Conservation (phyloP, 37 sponge, comb jelly and placozoan species). For the Axinella damicornis region DNA sequence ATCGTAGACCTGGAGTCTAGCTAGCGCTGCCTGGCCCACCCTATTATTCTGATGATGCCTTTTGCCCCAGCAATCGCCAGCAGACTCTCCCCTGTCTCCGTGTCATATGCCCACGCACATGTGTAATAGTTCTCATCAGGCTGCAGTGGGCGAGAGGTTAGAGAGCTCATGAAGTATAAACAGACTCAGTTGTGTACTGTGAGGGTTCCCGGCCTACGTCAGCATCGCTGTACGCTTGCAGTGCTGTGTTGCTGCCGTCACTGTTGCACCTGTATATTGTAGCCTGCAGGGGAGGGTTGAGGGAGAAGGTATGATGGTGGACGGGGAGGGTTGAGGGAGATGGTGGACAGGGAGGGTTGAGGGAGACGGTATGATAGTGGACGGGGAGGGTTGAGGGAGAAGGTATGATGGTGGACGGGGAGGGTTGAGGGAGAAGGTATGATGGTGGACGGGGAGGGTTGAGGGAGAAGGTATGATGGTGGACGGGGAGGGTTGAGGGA, state of each 20-base stretch:
- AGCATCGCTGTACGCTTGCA: constrained; percentile 82
- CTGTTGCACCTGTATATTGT: constrained; percentile 79
- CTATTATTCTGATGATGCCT: constrained; percentile 83
- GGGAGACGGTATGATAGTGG: no score
- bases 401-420: no score
- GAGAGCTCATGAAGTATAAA: neutral
- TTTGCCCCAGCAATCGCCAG: constrained; percentile 84
- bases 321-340: no score
- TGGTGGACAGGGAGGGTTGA: no score
- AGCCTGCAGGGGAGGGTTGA: constrained; percentile 59
- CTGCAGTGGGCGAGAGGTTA: constrained; percentile 9
- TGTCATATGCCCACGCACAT: constrained; percentile 81
- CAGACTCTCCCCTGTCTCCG: constrained; percentile 60
- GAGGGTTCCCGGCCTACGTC: constrained; percentile 55
- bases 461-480: no score
- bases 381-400: no score
- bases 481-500: no score
- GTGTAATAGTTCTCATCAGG: constrained; percentile 88
- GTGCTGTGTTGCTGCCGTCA: constrained; percentile 56
- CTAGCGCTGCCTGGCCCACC: constrained; percentile 8
- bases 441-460: no score
- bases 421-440: no score
- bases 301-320: no score
- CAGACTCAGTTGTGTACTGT: no score
- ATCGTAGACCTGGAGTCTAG: no score